phyloP scores from a whole-genome alignment of 1,140 invertebrate species.

The Dendrolimus kikuchii region DNA sequence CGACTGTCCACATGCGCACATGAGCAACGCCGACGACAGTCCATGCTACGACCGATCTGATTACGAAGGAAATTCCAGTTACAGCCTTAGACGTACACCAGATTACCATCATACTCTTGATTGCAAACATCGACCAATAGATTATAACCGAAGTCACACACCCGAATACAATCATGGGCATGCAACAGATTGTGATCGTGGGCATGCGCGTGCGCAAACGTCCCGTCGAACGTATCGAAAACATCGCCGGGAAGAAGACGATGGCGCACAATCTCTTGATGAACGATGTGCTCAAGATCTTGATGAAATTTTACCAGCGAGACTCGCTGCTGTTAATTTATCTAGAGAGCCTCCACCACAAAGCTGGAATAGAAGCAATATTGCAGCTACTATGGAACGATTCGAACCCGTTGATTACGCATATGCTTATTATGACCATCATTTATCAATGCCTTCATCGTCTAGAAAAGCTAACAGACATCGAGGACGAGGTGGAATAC shows the following conservation, averaged over 20 bases:
- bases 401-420: constrained; percentile 80
- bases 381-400: constrained; percentile 75
- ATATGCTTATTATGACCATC: constrained; percentile 84
- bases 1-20: constrained; percentile 57
- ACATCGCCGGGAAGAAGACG: constrained; percentile 60
- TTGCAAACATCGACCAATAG: constrained; percentile 47
- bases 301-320: constrained; percentile 67
- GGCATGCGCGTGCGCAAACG: constrained; percentile 48
- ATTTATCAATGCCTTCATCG: constrained; percentile 75
- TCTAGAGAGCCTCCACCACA: constrained; percentile 58
- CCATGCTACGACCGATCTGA: constrained; percentile 61
- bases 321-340: constrained; percentile 65
- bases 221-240: constrained; percentile 46
- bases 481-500: constrained; percentile 57
- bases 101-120: constrained; percentile 50
- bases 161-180: constrained; percentile 58
- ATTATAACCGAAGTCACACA: constrained; percentile 55
- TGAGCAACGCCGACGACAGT: constrained; percentile 57
- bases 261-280: constrained; percentile 65
- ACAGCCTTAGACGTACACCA: constrained; percentile 48
- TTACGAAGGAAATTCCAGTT: constrained; percentile 56
- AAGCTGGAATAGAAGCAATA: constrained; percentile 73
- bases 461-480: constrained; percentile 54
- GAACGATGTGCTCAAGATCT: constrained; percentile 67
- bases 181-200: constrained; percentile 50